These are phyloP conservation scores for Danio rerio DNA, from an alignment of 2,113 vertebrate genomes.

Conservation along the genomic window GRCz12tu NC_133192.1:30279501-30280000, in stretches of 20 bases:
- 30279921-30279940: slow-evolving; percentile 54
- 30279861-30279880: slow-evolving; percentile 42
- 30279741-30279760: slow-evolving; percentile 34
- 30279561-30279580: slow-evolving; percentile 51
- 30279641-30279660: slow-evolving; percentile 41
- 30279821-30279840: slow-evolving; percentile 17
- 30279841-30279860: slow-evolving; percentile 38
- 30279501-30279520: slow-evolving; percentile 47
- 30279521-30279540: slow-evolving; percentile 50
- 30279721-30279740: slow-evolving; percentile 37
- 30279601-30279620: slow-evolving; percentile 53
- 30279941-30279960: slow-evolving; percentile 59
- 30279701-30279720: slow-evolving; percentile 46
- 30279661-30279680: slow-evolving; percentile 33
- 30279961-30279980: slow-evolving; percentile 55
- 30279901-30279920: slow-evolving; percentile 59
- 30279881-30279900: slow-evolving; percentile 46
- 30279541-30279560: slow-evolving; percentile 12
- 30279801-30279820: background rate
- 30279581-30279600: slow-evolving; percentile 39
- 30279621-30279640: slow-evolving; percentile 50
- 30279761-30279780: slow-evolving; percentile 40
- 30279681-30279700: slow-evolving; percentile 41
- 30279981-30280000: slow-evolving; percentile 47
- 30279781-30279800: slow-evolving; percentile 40